A percentile compares a stretch with the other conserved stretches of the same genome.
Conservation (phyloP, 2,113 vertebrate species). For the Gallinago jamesoni region DNA sequence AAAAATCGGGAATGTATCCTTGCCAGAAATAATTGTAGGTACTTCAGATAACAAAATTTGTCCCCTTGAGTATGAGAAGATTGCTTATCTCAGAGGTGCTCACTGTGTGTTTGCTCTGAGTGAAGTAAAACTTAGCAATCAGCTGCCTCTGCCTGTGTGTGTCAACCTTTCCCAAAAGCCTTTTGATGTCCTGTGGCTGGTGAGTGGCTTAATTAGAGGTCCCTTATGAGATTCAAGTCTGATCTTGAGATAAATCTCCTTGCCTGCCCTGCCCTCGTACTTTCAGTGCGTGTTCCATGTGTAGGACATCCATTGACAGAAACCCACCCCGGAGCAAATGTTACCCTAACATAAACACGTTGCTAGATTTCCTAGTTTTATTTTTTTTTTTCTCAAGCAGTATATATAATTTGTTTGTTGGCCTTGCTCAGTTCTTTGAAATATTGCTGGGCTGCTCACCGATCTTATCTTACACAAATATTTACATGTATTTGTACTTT, state of each 20-base stretch:
- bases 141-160: neutral
- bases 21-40: neutral
- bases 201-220: neutral
- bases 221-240: neutral
- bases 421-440: slow-evolving; percentile 61
- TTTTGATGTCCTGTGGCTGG: neutral
- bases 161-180: neutral
- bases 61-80: neutral
- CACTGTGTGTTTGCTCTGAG: neutral
- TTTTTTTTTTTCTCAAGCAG: slow-evolving; percentile 43
- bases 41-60: neutral
- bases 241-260: neutral
- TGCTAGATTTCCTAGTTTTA: neutral
- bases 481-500: slow-evolving; percentile 35
- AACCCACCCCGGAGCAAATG: neutral
- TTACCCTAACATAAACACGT: slow-evolving; percentile 40
- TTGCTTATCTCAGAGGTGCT: neutral
- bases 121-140: neutral
- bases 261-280: neutral
- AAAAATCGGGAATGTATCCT: neutral
- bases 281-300: neutral
- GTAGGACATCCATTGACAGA: neutral
- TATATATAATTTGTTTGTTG: slow-evolving; percentile 50
- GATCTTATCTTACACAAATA: slow-evolving; percentile 69
- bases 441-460: slow-evolving; percentile 41